Evolutionary conservation across 2,797 vertebrate genomes (phyloP).

Genomic region (Decapterus maruadsi): DNA sequence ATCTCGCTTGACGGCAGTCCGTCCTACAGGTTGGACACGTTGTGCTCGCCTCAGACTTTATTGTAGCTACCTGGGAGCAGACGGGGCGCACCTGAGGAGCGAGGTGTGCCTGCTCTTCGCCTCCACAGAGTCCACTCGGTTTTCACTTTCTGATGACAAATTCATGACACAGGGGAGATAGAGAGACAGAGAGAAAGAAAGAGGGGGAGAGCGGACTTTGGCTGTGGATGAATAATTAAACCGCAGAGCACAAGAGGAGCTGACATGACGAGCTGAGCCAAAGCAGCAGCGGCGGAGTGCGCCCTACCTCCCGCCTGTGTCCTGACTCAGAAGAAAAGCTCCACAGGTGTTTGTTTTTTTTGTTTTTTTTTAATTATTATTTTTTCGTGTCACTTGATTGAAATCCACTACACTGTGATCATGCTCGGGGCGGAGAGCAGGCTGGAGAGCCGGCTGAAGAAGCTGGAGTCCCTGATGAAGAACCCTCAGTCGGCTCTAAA

Average conservation of each 20-base stretch:
- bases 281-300: constrained; percentile 4
- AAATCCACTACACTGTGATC: constrained; percentile 26
- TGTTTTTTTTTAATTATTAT: too few species aligned
- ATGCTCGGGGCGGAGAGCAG: constrained; percentile 84
- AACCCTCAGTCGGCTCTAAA: constrained; percentile 81
- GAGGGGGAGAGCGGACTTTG: not conserved
- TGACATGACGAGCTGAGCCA: constrained; percentile 59
- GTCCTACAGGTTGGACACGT: constrained; percentile 42
- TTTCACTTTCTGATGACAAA: not conserved
- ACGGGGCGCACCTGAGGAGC: constrained; percentile 42
- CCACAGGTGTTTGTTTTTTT: constrained; percentile 50
- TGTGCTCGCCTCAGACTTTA: constrained; percentile 39
- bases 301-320: constrained; percentile 1
- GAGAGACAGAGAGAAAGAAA: too few species aligned
- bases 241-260: constrained; percentile 16
- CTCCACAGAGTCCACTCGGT: too few species aligned
- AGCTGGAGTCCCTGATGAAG: constrained; percentile 82
- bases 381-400: constrained; percentile 37
- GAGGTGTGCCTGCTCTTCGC: not conserved
- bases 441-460: constrained; percentile 78
- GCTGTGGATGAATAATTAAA: constrained; percentile 54
- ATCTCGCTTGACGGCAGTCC: not conserved
- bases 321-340: not conserved
- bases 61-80: constrained; percentile 48
- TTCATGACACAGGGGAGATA: not conserved